Evolutionary conservation across 2,797 vertebrate genomes (phyloP).

Genomic region (Uromys caudimaculatus): DNA sequence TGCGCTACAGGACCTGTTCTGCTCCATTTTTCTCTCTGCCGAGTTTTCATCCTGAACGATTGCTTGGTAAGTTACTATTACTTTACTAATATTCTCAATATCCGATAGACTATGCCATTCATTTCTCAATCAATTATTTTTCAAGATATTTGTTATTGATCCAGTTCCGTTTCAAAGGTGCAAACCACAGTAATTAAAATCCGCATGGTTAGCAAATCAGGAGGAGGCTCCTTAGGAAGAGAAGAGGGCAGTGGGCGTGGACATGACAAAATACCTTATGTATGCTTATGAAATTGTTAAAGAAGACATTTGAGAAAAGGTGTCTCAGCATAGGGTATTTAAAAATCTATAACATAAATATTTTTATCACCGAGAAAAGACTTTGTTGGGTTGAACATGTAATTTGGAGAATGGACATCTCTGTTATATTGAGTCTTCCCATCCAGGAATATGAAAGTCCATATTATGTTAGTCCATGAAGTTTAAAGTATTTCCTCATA

Average conservation of each 20-base stretch:
- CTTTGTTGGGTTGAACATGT: neutral
- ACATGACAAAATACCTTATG: neutral
- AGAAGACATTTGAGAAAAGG: neutral
- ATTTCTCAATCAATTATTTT: slow-evolving; percentile 23
- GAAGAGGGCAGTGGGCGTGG: too few relatives aligned
- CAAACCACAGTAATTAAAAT: neutral
- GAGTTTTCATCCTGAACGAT: neutral
- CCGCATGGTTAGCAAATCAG: neutral
- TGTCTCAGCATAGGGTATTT: neutral
- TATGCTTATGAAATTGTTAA: neutral
- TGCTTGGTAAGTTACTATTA: neutral
- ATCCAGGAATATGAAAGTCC: neutral
- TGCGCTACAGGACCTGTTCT: neutral
- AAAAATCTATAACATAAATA: neutral
- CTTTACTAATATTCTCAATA: neutral
- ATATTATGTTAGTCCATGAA: neutral
- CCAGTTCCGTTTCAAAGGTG: neutral
- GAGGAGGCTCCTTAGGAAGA: neutral
- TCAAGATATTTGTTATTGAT: neutral
- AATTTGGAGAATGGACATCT: neutral
- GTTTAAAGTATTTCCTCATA: neutral
- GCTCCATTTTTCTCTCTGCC: neutral
- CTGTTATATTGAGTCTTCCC: neutral
- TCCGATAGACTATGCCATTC: neutral
- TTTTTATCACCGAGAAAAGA: neutral